Conservation (phyloP, 2,797 vertebrate species). For the Dromococcyx pavoninus region DNA sequence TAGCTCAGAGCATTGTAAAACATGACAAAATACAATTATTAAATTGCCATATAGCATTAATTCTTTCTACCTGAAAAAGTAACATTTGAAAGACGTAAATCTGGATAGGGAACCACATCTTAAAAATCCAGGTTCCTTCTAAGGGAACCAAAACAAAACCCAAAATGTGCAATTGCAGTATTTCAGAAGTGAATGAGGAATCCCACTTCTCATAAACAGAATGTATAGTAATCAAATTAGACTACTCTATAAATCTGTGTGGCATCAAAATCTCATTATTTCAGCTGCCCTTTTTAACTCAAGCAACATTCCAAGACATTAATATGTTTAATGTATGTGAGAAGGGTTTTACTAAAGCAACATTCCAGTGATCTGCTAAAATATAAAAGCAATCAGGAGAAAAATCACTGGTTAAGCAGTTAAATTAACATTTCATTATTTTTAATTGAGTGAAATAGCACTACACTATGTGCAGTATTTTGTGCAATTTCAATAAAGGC, state of each 20-base stretch:
- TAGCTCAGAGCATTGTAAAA: background rate
- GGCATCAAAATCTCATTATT: background rate
- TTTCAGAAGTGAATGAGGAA: background rate
- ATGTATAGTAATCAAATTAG: background rate
- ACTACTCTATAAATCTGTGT: background rate
- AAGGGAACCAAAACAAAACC: background rate
- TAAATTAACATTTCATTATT: constrained; percentile 65
- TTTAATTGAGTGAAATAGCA: constrained; percentile 61
- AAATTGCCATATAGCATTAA: background rate
- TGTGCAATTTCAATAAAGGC: constrained; percentile 51
- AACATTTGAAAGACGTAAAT: background rate
- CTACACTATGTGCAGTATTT: constrained; percentile 45
- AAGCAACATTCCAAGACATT: constrained; percentile 1
- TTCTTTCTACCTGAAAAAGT: background rate
- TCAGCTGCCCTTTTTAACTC: background rate
- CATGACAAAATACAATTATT: background rate
- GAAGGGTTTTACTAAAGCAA: background rate
- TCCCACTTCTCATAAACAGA: background rate
- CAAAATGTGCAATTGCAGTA: background rate
- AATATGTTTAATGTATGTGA: background rate
- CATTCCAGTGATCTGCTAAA: constrained; percentile 44
- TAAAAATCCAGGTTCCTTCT: background rate
- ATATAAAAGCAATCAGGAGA: constrained; percentile 49
- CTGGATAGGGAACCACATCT: background rate
- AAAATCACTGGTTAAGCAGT: constrained; percentile 44